A percentile compares a stretch with the other conserved stretches of the same genome.
Evolutionary conservation across 2,113 vertebrate species (phyloP).

Genomic region (Ochotona curzoniae): DNA sequence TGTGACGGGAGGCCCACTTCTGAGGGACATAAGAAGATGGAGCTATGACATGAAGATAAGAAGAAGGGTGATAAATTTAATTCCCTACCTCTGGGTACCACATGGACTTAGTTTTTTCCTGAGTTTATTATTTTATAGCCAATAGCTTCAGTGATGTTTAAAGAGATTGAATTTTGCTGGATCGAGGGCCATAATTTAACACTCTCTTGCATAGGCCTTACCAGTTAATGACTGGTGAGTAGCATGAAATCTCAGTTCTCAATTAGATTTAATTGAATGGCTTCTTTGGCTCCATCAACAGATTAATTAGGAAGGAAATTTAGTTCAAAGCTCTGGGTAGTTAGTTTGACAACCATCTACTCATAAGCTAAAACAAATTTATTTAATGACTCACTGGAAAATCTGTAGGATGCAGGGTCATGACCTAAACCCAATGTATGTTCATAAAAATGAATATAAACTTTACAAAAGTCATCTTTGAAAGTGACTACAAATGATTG

Average conservation of each 20-base stretch:
- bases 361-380: neutral
- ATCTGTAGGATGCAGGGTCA: neutral
- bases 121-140: slow-evolving; percentile 37
- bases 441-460: neutral
- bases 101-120: neutral
- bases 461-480: neutral
- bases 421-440: neutral
- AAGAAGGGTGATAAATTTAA: neutral
- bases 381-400: neutral
- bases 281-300: neutral
- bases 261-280: neutral
- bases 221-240: neutral
- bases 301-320: neutral
- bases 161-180: neutral
- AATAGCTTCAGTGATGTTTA: neutral
- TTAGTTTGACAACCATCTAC: neutral
- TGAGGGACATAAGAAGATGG: neutral
- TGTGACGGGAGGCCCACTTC: neutral
- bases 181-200: neutral
- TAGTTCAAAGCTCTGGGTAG: neutral
- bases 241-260: neutral
- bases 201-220: neutral
- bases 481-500: slow-evolving; percentile 9
- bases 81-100: neutral
- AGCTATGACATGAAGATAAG: neutral